phyloP scores from a whole-genome alignment of 2,888 invertebrate species.

The Pristionchus exspectatus region DNA sequence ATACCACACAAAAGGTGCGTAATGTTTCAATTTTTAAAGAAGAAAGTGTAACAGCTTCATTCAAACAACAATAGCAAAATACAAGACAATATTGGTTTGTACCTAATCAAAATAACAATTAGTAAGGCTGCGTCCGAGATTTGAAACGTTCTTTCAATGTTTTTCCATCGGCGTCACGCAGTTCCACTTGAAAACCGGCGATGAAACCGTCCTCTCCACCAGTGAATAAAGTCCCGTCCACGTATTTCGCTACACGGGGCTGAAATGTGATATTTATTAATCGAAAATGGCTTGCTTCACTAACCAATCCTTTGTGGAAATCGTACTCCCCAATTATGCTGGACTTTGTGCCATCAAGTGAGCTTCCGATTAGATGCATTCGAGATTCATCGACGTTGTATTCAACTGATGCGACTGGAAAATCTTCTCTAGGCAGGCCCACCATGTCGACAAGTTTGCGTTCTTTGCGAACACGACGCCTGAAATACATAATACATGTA shows the following conservation, averaged over 20 bases:
- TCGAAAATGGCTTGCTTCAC: not conserved
- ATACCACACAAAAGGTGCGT: no score
- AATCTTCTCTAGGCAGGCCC: slow-evolving; percentile 3
- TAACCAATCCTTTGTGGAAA: slow-evolving; percentile 29
- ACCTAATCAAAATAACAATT: not conserved
- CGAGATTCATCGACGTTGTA: not conserved
- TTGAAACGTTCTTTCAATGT: slow-evolving; percentile 25
- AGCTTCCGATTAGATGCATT: slow-evolving; percentile 8
- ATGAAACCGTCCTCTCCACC: slow-evolving; percentile 51
- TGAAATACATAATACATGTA: not conserved
- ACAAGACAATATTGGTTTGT: not conserved
- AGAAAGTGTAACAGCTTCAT: not conserved
- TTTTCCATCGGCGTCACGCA: slow-evolving; percentile 14
- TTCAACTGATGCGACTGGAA: slow-evolving; percentile 27
- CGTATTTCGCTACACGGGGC: slow-evolving; percentile 41
- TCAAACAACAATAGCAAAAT: slow-evolving; percentile 38
- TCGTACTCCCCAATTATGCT: slow-evolving; percentile 34
- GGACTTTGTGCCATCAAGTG: slow-evolving; percentile 30
- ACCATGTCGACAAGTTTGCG: slow-evolving; percentile 50
- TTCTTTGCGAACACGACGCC: slow-evolving; percentile 23
- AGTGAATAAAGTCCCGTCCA: slow-evolving; percentile 38
- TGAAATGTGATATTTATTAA: not conserved
- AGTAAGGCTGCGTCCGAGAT: not conserved
- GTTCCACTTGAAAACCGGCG: slow-evolving; percentile 26
- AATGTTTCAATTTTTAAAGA: not conserved